These are phyloP conservation scores for Garra rufa DNA, from an alignment of 2,113 vertebrate genomes.

Conservation along the genomic window DNA sequence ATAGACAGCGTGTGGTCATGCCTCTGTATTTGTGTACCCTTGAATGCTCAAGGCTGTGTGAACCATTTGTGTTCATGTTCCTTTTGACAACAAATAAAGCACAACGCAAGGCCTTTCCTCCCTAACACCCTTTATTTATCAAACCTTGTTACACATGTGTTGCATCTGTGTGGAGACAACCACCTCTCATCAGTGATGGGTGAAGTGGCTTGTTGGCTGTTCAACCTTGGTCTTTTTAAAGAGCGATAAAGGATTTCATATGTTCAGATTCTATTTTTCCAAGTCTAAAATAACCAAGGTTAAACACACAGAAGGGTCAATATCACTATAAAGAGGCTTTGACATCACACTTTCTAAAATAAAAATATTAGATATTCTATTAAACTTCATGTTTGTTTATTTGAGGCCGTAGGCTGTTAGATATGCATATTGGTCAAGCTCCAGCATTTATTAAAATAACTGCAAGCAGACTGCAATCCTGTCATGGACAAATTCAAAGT, in stretches of 20 bases:
- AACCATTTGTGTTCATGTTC: constrained; percentile 37
- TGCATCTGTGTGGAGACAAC: background rate
- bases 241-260: background rate
- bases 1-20: constrained; percentile 18
- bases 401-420: too few relatives aligned
- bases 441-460: too few relatives aligned
- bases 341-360: too few relatives aligned
- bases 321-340: too few relatives aligned
- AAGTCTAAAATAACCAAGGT: background rate
- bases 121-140: background rate
- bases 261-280: background rate
- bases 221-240: constrained; percentile 8
- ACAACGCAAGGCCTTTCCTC: constrained; percentile 32
- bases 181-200: background rate
- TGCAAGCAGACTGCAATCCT: too few relatives aligned
- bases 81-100: constrained; percentile 37
- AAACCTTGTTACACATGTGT: constrained; percentile 24
- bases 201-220: background rate
- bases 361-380: too few relatives aligned
- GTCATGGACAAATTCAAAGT: too few relatives aligned
- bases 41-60: constrained; percentile 43
- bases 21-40: constrained; percentile 44
- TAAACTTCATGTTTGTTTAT: too few relatives aligned
- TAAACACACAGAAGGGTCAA: background rate
- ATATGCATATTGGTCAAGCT: too few relatives aligned